Evolutionary conservation across 2,797 vertebrate species (phyloP), one percentile per base, ranked within the genome.

Genomic region (Garrulus glandarius): DNA sequence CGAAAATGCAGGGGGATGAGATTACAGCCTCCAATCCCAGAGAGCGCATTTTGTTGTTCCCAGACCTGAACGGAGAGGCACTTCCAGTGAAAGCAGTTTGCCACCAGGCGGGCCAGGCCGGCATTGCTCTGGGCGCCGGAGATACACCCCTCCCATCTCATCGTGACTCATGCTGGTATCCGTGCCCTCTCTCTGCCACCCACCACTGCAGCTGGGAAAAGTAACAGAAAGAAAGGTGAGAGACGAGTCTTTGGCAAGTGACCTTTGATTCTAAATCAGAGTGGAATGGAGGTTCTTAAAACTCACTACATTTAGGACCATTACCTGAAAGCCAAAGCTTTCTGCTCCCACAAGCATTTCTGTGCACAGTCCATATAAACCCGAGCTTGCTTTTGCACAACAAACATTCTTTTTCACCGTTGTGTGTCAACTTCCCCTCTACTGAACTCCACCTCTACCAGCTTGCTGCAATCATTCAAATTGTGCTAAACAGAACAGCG

Each of bases 71-170:
- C 1, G 13, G 36, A 87, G 50, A 85, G 60, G 32, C 15, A 0
- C 18, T 41, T 85, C 69, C 78, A 23, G 67, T 8, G 92, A 94
- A 37, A 34, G 93, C 68, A 93, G 95, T 71, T 95, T 96, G 96
- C 96, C 97, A 70, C 94, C 96, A 11, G 82, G 87, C 89, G 96
- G 97, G 56, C 64, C 74, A 15, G 34, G 1, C 60, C 24, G 44
- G 88, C 93, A 96, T 77, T 88, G 93, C 96, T 52, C 7, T 1
- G 27, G 23, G 36, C 19, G 49, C 47, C 57, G 27, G 6, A 4
- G 1, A 37, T 11, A 2, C 30, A 39, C 23, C 83, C 22, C 41
- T 17, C 69, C 24, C 49, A 1, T 14, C 72, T 37, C 76, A 12
- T 1, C 61, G 5, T 0, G 18, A 19, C 18, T 6, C 37, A 1